A percentile compares a stretch with the other conserved stretches of the same genome.
Evolutionary conservation across 2,113 vertebrate genomes (phyloP).

Genomic region (Proteles cristata): DNA sequence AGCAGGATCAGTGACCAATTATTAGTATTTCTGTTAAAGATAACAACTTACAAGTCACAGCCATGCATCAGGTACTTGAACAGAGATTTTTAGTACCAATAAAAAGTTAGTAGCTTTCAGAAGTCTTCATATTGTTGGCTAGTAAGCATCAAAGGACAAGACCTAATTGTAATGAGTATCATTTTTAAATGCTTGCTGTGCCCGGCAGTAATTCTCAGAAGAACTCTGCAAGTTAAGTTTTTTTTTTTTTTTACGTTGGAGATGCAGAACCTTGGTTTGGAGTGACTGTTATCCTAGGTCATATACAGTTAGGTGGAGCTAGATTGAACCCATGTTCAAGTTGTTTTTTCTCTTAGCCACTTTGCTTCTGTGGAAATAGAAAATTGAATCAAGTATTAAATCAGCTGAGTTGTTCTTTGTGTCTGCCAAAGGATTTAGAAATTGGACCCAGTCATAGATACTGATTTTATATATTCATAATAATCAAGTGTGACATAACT

Average conservation of each 20-base stretch:
- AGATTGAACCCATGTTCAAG: not conserved
- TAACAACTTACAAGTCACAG: not conserved
- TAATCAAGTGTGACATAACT: not conserved
- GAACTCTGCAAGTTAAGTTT: not conserved
- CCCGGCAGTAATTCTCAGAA: not conserved
- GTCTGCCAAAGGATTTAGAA: not conserved
- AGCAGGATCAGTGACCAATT: not conserved
- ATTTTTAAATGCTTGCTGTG: conserved; percentile 29
- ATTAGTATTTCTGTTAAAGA: not conserved
- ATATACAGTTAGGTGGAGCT: not conserved
- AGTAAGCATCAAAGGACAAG: not conserved
- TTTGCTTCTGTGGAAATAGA: conserved; percentile 20
- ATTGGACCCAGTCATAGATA: not conserved
- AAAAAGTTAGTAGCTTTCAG: not conserved
- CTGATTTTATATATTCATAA: not conserved
- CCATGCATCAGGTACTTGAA: not conserved
- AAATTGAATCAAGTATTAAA: conserved; percentile 17
- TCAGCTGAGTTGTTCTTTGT: not conserved
- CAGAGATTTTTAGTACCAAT: not conserved
- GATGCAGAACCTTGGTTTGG: not conserved
- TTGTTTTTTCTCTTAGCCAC: not conserved
- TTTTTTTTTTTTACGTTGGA: conserved; percentile 29
- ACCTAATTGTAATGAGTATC: not conserved
- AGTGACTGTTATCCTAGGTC: not conserved
- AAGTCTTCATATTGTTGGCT: not conserved